Conservation (phyloP, 2,113 vertebrate species). For the Ammodytes dubius region DNA sequence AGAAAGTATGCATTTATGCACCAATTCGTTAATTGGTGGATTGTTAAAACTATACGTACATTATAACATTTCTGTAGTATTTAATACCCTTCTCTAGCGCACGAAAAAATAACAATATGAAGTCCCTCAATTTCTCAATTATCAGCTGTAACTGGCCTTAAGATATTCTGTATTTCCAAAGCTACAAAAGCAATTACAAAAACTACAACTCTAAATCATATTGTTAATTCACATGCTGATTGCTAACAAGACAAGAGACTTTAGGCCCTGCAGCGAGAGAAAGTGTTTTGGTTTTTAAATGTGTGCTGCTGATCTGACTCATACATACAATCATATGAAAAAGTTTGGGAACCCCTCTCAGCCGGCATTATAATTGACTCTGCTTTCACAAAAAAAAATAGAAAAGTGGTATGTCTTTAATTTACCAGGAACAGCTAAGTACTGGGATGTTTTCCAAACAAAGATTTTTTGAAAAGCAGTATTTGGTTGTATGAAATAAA, state of each 20-base stretch:
- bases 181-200: conserved; percentile 50
- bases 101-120: neutral
- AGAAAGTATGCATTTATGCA: neutral
- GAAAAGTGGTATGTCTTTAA: too few species aligned
- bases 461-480: too few species aligned
- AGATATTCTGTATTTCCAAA: conserved; percentile 28
- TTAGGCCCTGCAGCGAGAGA: conserved; percentile 57
- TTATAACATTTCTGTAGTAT: neutral
- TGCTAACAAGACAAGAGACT: conserved; percentile 63
- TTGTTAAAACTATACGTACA: neutral
- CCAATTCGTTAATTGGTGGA: neutral
- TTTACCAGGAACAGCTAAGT: too few species aligned
- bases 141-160: conserved; percentile 36
- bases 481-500: too few species aligned
- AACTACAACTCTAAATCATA: conserved; percentile 60
- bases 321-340: too few species aligned
- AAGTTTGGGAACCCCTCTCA: too few species aligned
- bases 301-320: conserved; percentile 76
- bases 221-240: conserved; percentile 72
- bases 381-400: too few species aligned
- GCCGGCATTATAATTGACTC: too few species aligned
- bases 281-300: conserved; percentile 79
- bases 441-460: too few species aligned
- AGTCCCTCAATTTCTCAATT: conserved; percentile 7
- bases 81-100: neutral